phyloP scores from a whole-genome alignment of 2,888 invertebrate genomes.

The Erannis defoliaria region DNA sequence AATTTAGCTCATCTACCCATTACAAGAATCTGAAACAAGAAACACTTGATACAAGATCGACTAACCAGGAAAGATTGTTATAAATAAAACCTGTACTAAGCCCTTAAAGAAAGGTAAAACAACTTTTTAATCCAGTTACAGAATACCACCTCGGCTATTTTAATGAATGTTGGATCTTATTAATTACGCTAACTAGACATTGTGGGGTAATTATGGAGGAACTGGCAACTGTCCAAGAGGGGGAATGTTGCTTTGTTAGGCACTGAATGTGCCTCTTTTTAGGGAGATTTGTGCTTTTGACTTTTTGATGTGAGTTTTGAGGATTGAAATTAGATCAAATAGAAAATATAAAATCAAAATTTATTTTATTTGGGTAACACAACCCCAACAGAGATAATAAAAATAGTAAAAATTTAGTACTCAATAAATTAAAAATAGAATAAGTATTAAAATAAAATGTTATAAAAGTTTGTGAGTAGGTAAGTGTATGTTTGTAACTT shows the following conservation, averaged over 20 bases:
- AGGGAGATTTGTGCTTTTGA: slow-evolving; percentile 7
- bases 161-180: slow-evolving; percentile 40
- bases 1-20: not conserved
- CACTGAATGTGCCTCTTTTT: slow-evolving; percentile 21
- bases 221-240: slow-evolving; percentile 37
- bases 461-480: too few relatives aligned
- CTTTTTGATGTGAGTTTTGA: not conserved
- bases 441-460: too few relatives aligned
- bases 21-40: not conserved
- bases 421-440: too few relatives aligned
- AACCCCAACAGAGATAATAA: too few relatives aligned
- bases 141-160: slow-evolving; percentile 34
- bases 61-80: not conserved
- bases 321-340: not conserved
- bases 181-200: slow-evolving; percentile 41
- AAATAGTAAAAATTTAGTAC: too few relatives aligned
- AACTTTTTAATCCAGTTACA: slow-evolving; percentile 17
- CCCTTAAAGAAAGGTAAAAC: slow-evolving; percentile 3
- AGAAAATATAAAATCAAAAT: not conserved
- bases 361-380: too few relatives aligned
- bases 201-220: slow-evolving; percentile 37
- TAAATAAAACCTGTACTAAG: not conserved
- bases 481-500: too few relatives aligned
- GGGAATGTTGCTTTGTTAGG: slow-evolving; percentile 23
- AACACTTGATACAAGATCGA: not conserved